Percentiles rank a stretch among this genome's conserved stretches.
These are phyloP conservation scores for Liparis tanakae DNA, from an alignment of 2,797 vertebrate genomes.

Conservation along the genomic window DNA sequence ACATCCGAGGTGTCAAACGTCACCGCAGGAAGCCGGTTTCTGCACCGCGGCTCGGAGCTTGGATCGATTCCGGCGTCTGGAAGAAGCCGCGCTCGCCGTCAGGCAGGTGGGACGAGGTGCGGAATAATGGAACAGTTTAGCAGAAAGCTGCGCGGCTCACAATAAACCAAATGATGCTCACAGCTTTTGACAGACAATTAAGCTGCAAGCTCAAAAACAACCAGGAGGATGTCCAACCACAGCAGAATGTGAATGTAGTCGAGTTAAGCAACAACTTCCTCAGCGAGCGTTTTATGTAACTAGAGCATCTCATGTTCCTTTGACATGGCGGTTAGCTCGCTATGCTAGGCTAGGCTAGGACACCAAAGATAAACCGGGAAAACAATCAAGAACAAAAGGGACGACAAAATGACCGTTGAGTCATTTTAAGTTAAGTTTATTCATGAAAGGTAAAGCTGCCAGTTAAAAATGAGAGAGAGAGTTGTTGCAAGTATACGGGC, in stretches of 20 bases:
- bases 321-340: background rate
- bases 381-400: background rate
- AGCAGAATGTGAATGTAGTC: background rate
- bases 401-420: background rate
- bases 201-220: background rate
- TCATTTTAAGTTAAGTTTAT: background rate
- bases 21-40: conserved; percentile 13
- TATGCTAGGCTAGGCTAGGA: background rate
- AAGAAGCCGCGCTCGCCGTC: conserved; percentile 5
- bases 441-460: background rate
- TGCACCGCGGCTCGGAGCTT: background rate
- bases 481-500: background rate
- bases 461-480: background rate
- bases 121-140: conserved; percentile 1
- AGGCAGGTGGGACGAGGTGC: conserved; percentile 26
- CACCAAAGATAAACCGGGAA: background rate
- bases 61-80: background rate
- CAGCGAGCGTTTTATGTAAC: background rate
- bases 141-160: background rate
- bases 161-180: background rate
- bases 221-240: background rate
- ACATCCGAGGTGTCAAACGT: conserved; percentile 9
- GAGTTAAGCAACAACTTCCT: background rate
- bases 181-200: background rate
- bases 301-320: background rate